phyloP scores from a whole-genome alignment of 2,113 vertebrate species.

The Oryzias curvinotus region DNA sequence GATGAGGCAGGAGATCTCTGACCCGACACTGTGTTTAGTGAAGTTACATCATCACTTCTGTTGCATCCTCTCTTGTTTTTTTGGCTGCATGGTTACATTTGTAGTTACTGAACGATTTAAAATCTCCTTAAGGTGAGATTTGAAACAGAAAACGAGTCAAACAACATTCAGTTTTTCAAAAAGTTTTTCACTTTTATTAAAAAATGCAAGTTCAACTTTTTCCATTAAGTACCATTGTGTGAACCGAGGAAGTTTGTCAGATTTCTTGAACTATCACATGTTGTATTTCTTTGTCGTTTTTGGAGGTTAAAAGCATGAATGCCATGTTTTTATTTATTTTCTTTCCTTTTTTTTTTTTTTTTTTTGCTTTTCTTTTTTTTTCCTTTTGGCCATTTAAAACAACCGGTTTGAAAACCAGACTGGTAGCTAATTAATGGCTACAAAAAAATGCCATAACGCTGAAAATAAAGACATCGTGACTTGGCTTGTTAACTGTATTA shows the following conservation, averaged over 20 bases:
- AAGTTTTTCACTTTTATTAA: too few species aligned
- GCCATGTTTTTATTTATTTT: conserved; percentile 30
- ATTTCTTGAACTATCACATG: conserved; percentile 65
- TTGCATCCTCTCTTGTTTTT: too few species aligned
- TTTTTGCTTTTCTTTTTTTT: neutral
- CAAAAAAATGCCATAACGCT: conserved; percentile 58
- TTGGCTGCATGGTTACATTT: too few species aligned
- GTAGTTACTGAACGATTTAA: too few species aligned
- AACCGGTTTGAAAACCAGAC: conserved; percentile 40
- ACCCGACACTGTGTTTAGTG: too few species aligned
- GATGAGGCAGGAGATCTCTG: too few species aligned
- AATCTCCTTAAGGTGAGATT: too few species aligned
- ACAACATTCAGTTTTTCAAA: too few species aligned
- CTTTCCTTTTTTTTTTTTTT: conserved; percentile 13
- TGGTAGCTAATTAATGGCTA: conserved; percentile 46
- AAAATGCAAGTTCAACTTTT: conserved; percentile 3
- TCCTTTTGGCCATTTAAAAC: conserved; percentile 26
- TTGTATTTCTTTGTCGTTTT: conserved; percentile 65
- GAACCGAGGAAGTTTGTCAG: conserved; percentile 81
- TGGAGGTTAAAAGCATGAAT: conserved; percentile 51
- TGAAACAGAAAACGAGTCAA: too few species aligned
- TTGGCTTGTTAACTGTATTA: conserved; percentile 72
- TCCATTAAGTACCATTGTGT: conserved; percentile 92
- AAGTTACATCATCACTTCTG: too few species aligned
- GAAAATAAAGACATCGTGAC: conserved; percentile 68